Evolutionary conservation across 1,140 invertebrate genomes (phyloP), one percentile per base, ranked within the genome.

Genomic region (Bombus superbus): DNA sequence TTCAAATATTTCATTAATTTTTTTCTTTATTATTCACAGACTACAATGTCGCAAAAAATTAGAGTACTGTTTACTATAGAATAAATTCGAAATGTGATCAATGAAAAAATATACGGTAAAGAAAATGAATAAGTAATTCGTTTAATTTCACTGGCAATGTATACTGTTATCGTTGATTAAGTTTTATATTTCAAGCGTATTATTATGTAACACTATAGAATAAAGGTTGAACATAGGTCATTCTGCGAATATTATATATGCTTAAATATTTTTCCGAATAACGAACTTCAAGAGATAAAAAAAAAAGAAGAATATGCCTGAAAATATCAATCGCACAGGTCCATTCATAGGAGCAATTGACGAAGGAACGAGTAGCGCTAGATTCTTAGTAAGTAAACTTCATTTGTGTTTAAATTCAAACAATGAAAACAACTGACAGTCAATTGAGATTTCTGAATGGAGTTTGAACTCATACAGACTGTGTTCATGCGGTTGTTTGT

Each of bases 341-440:
- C 96, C 96, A 32, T 94, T 97, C 15, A 95, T 98, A 78, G 97
- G 97, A 35, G 97, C 99, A 32, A 98, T 99, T 81, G 99, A 99
- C 93, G 98, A 99, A 96, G 99, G 99, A 80, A 99, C 99, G 3
- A 98, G 98, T 73, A 99, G 98, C 92, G 97, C 98, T 35, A 96
- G 99, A 88, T 99, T 99, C 96, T 96, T 99, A 91, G 97, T 97
- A 94, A 95, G 94, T 90, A 59, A 38, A 28, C 1, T n/a, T 59
- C 22, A 22, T 76, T 68, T 64, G 0, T 76, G 1, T 59, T 47
- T 40, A 76, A 42, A 72, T 82, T 44, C 5, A 53, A 11, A 18
- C 18, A 53, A 77, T 13, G 25, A 66, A 75, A 76, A 53, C 40
- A 68, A 32, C 5, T 15, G 8, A 28, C 32, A 15, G 28, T 28